Evolutionary conservation across 2,888 invertebrate genomes (phyloP).

Genomic region (Rhopalosiphum nymphaeae): DNA sequence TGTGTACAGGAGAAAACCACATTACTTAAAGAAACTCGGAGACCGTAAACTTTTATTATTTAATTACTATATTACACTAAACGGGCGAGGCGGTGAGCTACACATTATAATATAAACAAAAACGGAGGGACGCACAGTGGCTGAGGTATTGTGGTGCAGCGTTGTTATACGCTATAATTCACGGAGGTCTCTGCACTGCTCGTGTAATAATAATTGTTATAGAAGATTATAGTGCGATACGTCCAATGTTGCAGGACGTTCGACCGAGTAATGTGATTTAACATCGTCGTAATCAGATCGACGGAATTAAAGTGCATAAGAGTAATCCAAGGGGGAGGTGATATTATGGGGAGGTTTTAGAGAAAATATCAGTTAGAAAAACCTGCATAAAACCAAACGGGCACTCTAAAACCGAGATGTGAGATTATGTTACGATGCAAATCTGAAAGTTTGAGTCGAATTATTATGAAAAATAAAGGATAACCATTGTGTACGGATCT

Average conservation of each 20-base stretch:
- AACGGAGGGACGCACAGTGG: neutral
- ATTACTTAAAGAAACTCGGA: constrained; percentile 32
- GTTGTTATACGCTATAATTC: neutral
- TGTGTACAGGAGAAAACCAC: neutral
- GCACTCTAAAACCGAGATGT: neutral
- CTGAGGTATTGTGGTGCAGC: too few relatives aligned
- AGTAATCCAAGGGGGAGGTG: too few relatives aligned
- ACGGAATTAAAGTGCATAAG: neutral
- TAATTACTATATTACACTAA: neutral
- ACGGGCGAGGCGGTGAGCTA: neutral
- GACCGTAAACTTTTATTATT: constrained; percentile 41
- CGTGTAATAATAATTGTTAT: neutral
- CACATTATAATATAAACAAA: neutral
- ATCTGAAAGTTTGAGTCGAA: neutral
- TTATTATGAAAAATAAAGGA: too few relatives aligned
- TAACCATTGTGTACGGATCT: neutral
- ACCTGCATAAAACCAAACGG: neutral
- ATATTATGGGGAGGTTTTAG: neutral
- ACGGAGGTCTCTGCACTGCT: neutral
- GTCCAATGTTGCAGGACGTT: neutral
- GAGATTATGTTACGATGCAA: neutral
- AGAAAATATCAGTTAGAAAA: neutral
- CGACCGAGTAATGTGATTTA: neutral
- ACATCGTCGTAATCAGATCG: neutral
- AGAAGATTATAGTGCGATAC: neutral